Evolutionary conservation across 2,888 invertebrate species (phyloP).

Genomic region (Seira ritae): DNA sequence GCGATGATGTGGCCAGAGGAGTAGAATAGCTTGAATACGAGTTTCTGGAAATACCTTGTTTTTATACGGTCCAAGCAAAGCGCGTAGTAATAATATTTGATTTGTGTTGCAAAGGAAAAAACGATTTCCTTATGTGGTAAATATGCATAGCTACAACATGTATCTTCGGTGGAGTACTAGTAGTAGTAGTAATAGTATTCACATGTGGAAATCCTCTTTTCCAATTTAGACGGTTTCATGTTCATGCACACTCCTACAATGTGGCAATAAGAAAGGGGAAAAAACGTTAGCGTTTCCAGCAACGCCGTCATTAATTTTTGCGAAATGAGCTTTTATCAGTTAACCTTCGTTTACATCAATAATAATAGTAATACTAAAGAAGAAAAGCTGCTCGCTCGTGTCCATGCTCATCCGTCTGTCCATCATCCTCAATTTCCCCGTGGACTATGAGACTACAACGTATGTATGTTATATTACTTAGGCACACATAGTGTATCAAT

Average conservation of each 20-base stretch:
- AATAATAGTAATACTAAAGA: not conserved
- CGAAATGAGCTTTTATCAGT: constrained; percentile 1
- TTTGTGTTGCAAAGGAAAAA: too few species aligned
- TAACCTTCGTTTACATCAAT: constrained; percentile 10
- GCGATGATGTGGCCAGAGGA: not conserved
- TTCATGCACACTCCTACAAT: not conserved
- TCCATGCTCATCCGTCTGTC: too few species aligned
- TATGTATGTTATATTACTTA: too few species aligned
- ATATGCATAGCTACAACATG: too few species aligned
- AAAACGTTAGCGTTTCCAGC: not conserved
- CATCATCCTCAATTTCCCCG: too few species aligned
- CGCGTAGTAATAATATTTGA: too few species aligned
- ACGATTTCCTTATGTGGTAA: too few species aligned
- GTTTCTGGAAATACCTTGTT: not conserved
- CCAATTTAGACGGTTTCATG: not conserved
- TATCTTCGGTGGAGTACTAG: too few species aligned
- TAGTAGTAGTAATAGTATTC: constrained; percentile 6
- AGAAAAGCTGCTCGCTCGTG: too few species aligned
- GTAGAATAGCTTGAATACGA: not conserved
- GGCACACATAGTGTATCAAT: too few species aligned
- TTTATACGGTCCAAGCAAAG: not conserved
- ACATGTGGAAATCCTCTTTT: constrained; percentile 29
- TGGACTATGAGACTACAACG: too few species aligned
- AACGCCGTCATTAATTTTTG: not conserved
- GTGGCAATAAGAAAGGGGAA: not conserved